phyloP scores from a whole-genome alignment of 2,113 vertebrate genomes.

The Grus americana region DNA sequence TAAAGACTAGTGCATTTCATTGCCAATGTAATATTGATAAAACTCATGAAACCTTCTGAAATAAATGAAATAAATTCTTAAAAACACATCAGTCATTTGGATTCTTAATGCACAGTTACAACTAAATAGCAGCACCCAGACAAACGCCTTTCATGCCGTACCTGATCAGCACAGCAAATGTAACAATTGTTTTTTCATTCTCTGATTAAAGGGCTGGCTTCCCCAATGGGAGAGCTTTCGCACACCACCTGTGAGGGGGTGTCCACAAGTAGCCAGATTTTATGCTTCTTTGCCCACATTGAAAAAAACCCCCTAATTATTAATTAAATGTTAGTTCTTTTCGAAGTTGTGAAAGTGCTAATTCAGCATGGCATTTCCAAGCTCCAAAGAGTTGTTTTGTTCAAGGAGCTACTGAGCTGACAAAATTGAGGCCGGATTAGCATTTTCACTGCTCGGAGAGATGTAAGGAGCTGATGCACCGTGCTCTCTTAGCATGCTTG shows the following conservation, averaged over 20 bases:
- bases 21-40: neutral
- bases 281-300: rapidly evolving
- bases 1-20: rapidly evolving
- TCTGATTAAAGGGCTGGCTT: neutral
- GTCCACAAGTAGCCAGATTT: neutral
- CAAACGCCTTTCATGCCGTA: rapidly evolving
- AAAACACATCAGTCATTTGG: neutral
- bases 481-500: neutral
- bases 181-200: neutral
- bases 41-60: neutral
- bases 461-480: neutral
- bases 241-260: rapidly evolving
- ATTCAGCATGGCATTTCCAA: neutral
- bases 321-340: neutral
- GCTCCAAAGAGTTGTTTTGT: neutral
- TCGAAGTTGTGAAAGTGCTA: neutral
- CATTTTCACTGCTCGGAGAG: neutral
- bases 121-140: neutral
- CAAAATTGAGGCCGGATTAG: neutral
- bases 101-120: neutral
- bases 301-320: neutral
- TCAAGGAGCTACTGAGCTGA: neutral
- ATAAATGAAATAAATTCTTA: neutral
- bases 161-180: neutral
- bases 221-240: neutral